Evolutionary conservation across 2,113 vertebrate genomes (phyloP).

Genomic region (Lota lota): DNA sequence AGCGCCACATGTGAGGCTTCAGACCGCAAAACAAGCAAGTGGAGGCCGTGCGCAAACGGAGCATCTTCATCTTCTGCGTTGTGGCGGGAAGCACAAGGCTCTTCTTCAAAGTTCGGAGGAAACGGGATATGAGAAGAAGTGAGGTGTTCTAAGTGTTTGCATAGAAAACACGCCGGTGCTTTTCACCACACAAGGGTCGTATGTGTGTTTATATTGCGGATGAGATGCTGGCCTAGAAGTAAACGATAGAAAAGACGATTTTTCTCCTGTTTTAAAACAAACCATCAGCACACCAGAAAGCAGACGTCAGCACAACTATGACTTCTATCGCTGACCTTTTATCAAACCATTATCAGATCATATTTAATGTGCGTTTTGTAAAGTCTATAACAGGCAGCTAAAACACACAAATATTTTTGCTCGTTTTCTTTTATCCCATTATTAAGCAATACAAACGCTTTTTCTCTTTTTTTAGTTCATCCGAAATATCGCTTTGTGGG

Average conservation of each 20-base stretch:
- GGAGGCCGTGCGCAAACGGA: slow-evolving; percentile 22
- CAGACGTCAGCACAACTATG: slow-evolving; percentile 1
- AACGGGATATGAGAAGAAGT: too few relatives aligned
- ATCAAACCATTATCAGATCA: slow-evolving; percentile 11
- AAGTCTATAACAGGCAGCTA: slow-evolving; percentile 48
- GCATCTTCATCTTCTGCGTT: too few relatives aligned
- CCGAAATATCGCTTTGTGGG: too few relatives aligned
- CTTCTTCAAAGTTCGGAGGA: too few relatives aligned
- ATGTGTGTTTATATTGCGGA: slow-evolving; percentile 35
- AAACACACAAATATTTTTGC: slow-evolving; percentile 58
- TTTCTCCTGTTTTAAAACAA: too few relatives aligned
- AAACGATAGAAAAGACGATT: too few relatives aligned
- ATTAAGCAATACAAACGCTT: too few relatives aligned
- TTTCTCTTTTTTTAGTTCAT: too few relatives aligned
- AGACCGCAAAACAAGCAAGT: slow-evolving; percentile 37
- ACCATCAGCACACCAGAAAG: slow-evolving; percentile 10
- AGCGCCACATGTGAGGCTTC: slow-evolving; percentile 42
- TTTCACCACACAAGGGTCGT: slow-evolving; percentile 12
- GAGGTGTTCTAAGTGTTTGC: slow-evolving; percentile 33
- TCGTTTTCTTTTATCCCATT: not conserved
- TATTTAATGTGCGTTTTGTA: slow-evolving; percentile 65
- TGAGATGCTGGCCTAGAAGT: slow-evolving; percentile 9
- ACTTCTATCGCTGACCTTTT: too few relatives aligned
- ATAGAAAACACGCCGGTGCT: slow-evolving; percentile 33
- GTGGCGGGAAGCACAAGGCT: too few relatives aligned